phyloP scores from a whole-genome alignment of 2,113 vertebrate species.

The Meles meles region DNA sequence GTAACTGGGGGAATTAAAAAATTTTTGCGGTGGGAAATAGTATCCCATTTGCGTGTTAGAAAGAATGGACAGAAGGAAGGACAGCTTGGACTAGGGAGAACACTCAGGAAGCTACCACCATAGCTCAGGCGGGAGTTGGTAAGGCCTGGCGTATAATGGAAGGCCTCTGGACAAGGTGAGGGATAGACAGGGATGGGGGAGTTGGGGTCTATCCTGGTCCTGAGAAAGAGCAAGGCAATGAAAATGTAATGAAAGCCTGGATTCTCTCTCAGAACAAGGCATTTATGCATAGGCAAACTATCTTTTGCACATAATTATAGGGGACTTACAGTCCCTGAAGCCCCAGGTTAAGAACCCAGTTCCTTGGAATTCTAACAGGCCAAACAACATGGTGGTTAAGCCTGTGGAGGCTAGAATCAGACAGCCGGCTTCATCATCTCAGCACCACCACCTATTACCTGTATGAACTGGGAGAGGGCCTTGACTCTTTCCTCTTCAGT shows the following conservation, averaged over 20 bases:
- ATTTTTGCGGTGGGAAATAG: neutral
- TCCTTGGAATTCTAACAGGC: conserved; percentile 31
- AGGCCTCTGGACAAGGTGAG: neutral
- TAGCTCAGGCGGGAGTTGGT: neutral
- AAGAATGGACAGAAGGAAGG: neutral
- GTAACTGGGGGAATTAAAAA: neutral
- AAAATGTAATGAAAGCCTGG: neutral
- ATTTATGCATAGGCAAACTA: neutral
- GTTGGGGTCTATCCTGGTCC: neutral
- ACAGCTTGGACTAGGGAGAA: neutral
- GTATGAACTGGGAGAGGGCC: neutral
- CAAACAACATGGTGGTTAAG: neutral
- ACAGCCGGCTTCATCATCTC: neutral
- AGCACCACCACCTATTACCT: neutral
- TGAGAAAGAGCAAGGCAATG: neutral
- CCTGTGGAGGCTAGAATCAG: neutral
- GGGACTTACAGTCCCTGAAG: neutral
- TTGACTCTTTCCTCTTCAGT: neutral
- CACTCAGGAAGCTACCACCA: neutral
- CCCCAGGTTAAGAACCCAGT: neutral
- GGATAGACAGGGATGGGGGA: neutral
- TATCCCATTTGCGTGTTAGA: neutral
- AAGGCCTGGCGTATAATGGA: neutral
- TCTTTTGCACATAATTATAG: neutral
- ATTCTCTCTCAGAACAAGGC: neutral